Base-by-base conservation (phyloP, 2,888 invertebrate species). In the Oxyteleia sp. region DNA sequence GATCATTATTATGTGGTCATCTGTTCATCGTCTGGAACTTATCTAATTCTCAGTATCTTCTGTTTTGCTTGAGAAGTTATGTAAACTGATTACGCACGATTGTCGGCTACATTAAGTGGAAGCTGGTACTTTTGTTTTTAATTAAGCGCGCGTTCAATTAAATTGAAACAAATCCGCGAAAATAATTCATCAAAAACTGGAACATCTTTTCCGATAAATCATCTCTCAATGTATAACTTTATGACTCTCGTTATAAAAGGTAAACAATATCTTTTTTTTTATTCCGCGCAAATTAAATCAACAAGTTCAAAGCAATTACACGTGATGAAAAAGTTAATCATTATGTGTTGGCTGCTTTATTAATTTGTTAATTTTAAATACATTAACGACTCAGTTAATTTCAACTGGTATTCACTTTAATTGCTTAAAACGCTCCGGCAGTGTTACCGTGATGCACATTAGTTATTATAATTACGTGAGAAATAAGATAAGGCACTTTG, bases 1-100 rank as follows among this genome's bases (percentile, higher is more conserved):
- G 38, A 53, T 71, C 26, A 47, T 71, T 69, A 71, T 64, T 78
- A 72, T 61, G 61, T 68, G 75, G 72, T 76, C 82, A 75, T 82
- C 76, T 76, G 82, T 78, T 76, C 82, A 82, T 82, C 76, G 76
- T 82, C 76, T 75, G 66, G 82, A 82, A 78, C 82, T 82, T 78
- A 78, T 76, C 59, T 72, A 71, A 64, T 66, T 55, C 35, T 76
- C 13, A 38, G 49, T 82, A 76, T 55, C 59, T 71, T 75, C 32
- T 59, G 76, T 76, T 76, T 75, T 69, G 66, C 76, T 66, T 55
- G 38, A 72, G 47, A 32, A 76, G 72, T 72, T 72, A 72, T 55
- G 82, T 75, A 66, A 82, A 72, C 68, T 69, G 76, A 82, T 82
- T 82, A 82, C 76, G 61, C 20, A 13, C 57, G 38, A 63, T 69